Conservation (phyloP, 2,113 vertebrate genomes). For the Bambusicola thoracicus region DNA sequence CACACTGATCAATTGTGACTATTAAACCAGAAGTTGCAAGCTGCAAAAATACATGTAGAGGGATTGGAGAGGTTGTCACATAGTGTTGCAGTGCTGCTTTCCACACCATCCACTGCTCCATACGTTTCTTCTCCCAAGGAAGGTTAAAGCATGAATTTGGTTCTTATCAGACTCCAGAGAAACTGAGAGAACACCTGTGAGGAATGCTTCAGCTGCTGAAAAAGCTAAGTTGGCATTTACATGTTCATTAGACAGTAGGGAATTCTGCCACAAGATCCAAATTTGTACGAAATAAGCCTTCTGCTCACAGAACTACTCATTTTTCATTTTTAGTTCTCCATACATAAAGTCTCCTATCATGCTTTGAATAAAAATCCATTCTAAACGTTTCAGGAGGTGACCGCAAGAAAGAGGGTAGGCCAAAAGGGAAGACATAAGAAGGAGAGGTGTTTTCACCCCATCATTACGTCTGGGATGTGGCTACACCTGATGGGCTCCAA, state of each 20-base stretch:
- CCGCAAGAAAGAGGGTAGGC: neutral
- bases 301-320: neutral
- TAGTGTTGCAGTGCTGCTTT: neutral
- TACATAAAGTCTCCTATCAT: neutral
- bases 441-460: neutral
- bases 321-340: neutral
- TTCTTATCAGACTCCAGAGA: neutral
- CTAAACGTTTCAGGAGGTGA: neutral
- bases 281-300: neutral
- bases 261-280: neutral
- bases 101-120: neutral
- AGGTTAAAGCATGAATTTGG: neutral
- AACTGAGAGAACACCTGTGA: neutral
- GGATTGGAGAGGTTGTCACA: neutral
- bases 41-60: neutral
- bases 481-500: neutral
- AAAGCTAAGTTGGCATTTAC: neutral
- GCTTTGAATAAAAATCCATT: neutral
- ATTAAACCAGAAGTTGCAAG: neutral
- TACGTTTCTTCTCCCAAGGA: neutral
- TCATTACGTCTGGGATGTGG: neutral
- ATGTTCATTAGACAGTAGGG: neutral
- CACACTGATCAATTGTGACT: neutral
- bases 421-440: neutral
- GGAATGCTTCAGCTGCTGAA: neutral